Base-by-base conservation (phyloP, 2,797 vertebrate genomes). In the Lacerta agilis region DNA sequence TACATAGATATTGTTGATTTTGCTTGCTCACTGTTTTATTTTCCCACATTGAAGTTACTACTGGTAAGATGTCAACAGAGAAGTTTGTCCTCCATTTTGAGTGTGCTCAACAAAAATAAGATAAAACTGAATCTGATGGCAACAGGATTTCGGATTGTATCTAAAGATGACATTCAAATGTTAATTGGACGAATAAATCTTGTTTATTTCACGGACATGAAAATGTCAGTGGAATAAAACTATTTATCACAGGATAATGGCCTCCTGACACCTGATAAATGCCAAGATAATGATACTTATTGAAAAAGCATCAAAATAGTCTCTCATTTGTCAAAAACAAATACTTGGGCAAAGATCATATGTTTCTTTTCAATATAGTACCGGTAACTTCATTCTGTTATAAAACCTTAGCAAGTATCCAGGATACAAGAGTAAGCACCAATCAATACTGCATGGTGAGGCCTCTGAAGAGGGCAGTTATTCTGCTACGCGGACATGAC, bases 121-220 rank as follows among this genome's bases (percentile, higher is more conserved):
- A 92, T 86, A 92, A 95, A 92, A 87, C 82, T 91, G 93, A 93
- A 89, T 90, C 89, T 85, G 89, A 95, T 96, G 91, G 92, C 94
- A 94, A 93, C 94, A 96, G 93, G 90, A 95, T 96, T 95, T 95
- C 91, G 95, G 93, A 90, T 96, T 95, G 79, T 92, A 95, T 94
- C 93, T 96, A 95, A 96, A 96, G 92, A 96, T 94, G 96, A 94
- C 92, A 96, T 97, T 96, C 96, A 97, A 95, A 95, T 97, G 96
- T 96, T 97, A 96, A 96, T 97, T 96, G 94, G 92, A 89, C 94
- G 95, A 96, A 96, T 97, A 96, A 97, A 95, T 97, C 95, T 95
- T 96, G 90, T 96, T 96, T 95, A 92, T 96, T 97, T 96, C 95
- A 95, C 92, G 95, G 94, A 95, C 93, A 93, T 91, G 93, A 92